These are phyloP conservation scores for Aythya baeri DNA, from an alignment of 2,113 vertebrate species.

Conservation along the genomic window DNA sequence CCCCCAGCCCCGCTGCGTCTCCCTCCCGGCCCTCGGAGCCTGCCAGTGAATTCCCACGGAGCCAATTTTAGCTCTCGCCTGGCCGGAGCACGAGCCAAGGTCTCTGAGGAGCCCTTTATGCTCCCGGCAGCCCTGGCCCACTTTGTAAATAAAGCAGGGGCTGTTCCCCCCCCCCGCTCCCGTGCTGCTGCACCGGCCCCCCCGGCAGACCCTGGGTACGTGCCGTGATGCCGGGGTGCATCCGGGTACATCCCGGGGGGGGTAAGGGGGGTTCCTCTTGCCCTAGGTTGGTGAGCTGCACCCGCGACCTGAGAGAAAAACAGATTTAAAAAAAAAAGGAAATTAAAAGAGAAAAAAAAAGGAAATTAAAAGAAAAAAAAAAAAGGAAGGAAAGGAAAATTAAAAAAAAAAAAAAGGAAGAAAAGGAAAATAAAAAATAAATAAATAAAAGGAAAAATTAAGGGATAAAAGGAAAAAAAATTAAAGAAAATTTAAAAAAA, in stretches of 20 bases:
- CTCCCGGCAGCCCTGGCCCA: slow-evolving; percentile 24
- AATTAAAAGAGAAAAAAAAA: neutral
- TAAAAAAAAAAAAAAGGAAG: neutral
- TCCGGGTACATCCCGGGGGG: neutral
- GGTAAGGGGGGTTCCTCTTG: fast-evolving
- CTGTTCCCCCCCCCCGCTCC: neutral
- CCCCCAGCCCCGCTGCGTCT: fast-evolving
- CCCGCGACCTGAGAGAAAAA: neutral
- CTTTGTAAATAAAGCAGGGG: slow-evolving; percentile 8
- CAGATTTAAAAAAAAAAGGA: fast-evolving
- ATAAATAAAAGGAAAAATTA: too few relatives aligned
- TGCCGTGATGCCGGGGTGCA: neutral
- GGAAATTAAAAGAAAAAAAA: neutral
- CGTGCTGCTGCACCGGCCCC: fast-evolving
- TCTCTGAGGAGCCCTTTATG: slow-evolving; percentile 27
- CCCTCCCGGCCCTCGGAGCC: neutral
- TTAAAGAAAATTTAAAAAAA: too few relatives aligned
- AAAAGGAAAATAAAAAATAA: too few relatives aligned
- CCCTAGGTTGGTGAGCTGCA: neutral
- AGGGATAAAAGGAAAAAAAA: too few relatives aligned
- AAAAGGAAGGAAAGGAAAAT: too few relatives aligned
- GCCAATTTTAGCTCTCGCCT: slow-evolving; percentile 70
- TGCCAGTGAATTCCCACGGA: slow-evolving; percentile 60
- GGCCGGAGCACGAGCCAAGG: neutral
- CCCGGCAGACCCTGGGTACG: fast-evolving